Evolutionary conservation across 2,888 invertebrate species (phyloP), one percentile per base, ranked within the genome.

Genomic region (Bugulina stolonifera): DNA sequence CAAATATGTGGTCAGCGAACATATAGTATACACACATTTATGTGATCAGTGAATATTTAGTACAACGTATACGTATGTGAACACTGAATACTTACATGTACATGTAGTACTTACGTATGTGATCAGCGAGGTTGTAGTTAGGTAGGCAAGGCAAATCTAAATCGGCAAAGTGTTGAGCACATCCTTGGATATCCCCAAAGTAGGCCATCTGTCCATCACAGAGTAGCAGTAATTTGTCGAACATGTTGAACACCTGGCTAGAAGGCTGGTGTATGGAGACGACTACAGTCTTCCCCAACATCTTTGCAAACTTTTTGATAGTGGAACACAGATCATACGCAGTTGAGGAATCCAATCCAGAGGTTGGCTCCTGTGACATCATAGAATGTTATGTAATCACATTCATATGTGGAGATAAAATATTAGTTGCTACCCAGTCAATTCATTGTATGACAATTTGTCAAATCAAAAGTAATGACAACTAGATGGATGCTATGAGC

Each of bases 281-380:
- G 71, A 92, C 89, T 72, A 92, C 89, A 3, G 91, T 91, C 84
- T 91, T 92, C 76, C 90, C 89, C 84, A 90, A 90, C 77, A 89
- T 88, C 75, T 89, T 88, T 0, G 91, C 91, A 80, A 90, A 91
- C 73, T 88, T 87, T 82, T 91, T 91, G 77, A 92, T 85, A 74
- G 89, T 89, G 76, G 88, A 87, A 87, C 92, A 91, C 75, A 92
- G 83, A 77, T 89, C 89, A 80, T 89, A 89, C 29, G 92, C 91
- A 75, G 91, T 90, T 82, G 91, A 90, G 52, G 91, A 91, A 84
- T 92, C 92, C 79, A 92, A 86, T 35, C 92, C 92, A 54, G 91
- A 91, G 25, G 92, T 92, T 18, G 92, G 91, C 83, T 92, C 92
- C 92, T 92, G n/a, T n/a, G n/a, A n/a, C n/a, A n/a, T n/a, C n/a